These are phyloP conservation scores for Siderastrea siderea DNA, from an alignment of 92 coral and sea anemone genomes.

Conservation along the genomic window DNA sequence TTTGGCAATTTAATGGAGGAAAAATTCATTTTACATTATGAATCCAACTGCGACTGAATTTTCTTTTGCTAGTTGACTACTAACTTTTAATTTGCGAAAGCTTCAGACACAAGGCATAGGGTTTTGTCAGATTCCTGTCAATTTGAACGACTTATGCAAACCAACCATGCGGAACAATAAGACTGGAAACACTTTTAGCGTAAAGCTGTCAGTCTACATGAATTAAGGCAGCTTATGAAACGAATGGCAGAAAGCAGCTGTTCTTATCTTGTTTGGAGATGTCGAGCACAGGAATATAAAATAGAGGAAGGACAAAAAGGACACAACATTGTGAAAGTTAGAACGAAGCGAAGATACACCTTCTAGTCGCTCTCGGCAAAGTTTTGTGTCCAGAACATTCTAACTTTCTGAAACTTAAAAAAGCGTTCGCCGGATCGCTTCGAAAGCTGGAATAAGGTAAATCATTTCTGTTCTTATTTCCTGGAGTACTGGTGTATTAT, in stretches of 20 bases:
- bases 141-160: constrained; percentile 1
- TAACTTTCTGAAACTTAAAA: not conserved
- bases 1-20: not conserved
- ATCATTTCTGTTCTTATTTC: not conserved
- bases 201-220: constrained; percentile 43
- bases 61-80: not conserved
- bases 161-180: not conserved
- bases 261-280: not conserved
- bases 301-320: not conserved
- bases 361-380: not conserved
- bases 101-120: not conserved
- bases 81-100: constrained; percentile 9
- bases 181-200: constrained; percentile 26
- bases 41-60: not conserved
- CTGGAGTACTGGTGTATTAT: not conserved
- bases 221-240: constrained; percentile 14
- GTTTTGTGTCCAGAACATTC: not conserved
- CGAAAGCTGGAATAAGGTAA: constrained; percentile 12
- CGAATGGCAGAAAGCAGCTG: constrained; percentile 37
- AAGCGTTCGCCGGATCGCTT: not conserved
- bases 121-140: constrained; percentile 25
- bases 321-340: not conserved
- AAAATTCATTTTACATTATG: not conserved
- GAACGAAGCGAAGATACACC: not conserved
- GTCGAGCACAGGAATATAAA: constrained; percentile 4